Evolutionary conservation across 2,888 invertebrate genomes (phyloP).

Genomic region (Plagodis pulveraria): DNA sequence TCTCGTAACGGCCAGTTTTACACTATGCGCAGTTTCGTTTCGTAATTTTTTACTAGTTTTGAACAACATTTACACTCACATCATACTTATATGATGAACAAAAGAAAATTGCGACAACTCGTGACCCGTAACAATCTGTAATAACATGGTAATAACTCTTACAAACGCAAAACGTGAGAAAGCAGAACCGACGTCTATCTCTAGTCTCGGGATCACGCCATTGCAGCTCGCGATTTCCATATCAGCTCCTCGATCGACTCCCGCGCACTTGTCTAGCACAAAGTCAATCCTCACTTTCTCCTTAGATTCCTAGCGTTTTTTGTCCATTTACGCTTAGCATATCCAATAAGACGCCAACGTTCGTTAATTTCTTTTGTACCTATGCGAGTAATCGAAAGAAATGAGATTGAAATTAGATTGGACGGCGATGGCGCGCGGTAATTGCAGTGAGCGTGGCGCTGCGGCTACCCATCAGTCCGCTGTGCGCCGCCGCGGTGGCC

Average conservation of each 20-base stretch:
- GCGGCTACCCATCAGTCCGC: slow-evolving; percentile 51
- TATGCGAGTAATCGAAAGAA: slow-evolving; percentile 70
- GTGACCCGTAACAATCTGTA: slow-evolving; percentile 43
- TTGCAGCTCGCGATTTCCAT: slow-evolving; percentile 28
- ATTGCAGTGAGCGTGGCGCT: slow-evolving; percentile 52
- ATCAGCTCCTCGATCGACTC: slow-evolving; percentile 54
- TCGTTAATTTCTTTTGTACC: slow-evolving; percentile 65
- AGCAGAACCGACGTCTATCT: slow-evolving; percentile 29
- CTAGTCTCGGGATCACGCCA: slow-evolving; percentile 12
- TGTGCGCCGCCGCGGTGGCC: slow-evolving; percentile 60
- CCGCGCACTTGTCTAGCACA: slow-evolving; percentile 14
- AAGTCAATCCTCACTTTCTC: slow-evolving; percentile 58
- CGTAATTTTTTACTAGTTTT: slow-evolving; percentile 8
- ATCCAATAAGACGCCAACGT: slow-evolving; percentile 52
- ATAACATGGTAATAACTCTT: slow-evolving; percentile 31
- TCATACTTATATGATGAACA: slow-evolving; percentile 13
- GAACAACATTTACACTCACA: slow-evolving; percentile 8
- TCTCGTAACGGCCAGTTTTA: too few species aligned
- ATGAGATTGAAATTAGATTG: slow-evolving; percentile 76
- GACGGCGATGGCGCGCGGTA: slow-evolving; percentile 62
- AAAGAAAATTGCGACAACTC: slow-evolving; percentile 27
- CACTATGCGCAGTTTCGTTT: too few species aligned
- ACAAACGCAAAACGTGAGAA: slow-evolving; percentile 47
- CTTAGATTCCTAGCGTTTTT: slow-evolving; percentile 54
- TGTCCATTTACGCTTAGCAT: slow-evolving; percentile 52